A percentile compares a stretch with the other conserved stretches of the same genome.
These are phyloP conservation scores for Catharus fuscescens DNA, from an alignment of 2,113 vertebrate genomes.

Conservation along the genomic window DNA sequence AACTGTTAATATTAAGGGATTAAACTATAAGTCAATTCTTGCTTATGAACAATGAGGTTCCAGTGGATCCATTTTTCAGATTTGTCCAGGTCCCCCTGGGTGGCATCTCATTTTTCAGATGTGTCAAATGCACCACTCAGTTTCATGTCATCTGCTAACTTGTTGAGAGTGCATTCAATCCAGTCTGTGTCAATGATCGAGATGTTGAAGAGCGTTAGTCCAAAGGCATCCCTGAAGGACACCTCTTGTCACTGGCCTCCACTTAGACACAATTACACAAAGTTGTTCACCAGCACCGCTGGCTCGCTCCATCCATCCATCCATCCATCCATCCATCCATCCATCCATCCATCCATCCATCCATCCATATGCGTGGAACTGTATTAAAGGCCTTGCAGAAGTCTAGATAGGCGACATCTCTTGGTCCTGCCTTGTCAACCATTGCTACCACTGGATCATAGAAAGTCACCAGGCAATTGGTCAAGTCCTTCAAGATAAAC, in stretches of 20 bases:
- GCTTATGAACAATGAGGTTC: background rate
- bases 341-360: background rate
- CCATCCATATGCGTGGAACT: rapidly evolving
- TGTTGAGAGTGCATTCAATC: rapidly evolving
- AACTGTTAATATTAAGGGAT: background rate
- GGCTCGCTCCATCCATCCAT: background rate
- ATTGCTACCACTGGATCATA: background rate
- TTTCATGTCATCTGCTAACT: background rate
- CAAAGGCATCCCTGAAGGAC: background rate
- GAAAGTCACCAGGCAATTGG: background rate
- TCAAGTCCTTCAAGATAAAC: background rate
- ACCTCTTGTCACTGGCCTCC: background rate
- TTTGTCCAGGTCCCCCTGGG: background rate
- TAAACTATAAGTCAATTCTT: background rate
- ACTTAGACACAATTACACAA: background rate
- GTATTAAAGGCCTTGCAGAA: rapidly evolving
- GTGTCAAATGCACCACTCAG: background rate
- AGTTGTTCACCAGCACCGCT: background rate
- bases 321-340: background rate
- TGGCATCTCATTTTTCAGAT: background rate
- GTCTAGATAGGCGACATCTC: background rate
- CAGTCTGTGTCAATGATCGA: background rate
- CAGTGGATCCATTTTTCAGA: background rate
- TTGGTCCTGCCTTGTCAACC: background rate
- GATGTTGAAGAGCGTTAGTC: no score